phyloP scores from a whole-genome alignment of 2,888 invertebrate genomes.

The Heliothis peltigera region DNA sequence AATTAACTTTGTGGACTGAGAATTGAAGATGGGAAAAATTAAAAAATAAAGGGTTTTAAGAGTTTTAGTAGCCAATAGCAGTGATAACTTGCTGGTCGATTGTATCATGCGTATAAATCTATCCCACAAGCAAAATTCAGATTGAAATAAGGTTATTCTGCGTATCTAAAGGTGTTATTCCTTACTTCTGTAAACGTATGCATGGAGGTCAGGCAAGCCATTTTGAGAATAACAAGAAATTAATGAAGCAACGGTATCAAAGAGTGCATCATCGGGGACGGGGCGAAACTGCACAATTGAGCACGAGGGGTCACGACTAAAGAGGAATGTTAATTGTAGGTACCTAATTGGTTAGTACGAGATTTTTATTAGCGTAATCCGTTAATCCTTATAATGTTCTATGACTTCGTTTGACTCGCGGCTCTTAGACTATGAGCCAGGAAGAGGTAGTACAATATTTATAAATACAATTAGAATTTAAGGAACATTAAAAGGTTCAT shows the following conservation, averaged over 20 bases:
- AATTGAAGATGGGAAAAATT: neutral
- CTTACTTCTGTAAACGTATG: neutral
- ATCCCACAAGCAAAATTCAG: neutral
- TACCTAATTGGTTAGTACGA: conserved; percentile 22
- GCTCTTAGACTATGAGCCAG: no score
- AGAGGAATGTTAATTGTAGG: conserved; percentile 12
- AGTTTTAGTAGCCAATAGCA: no score
- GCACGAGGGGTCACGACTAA: conserved; percentile 44
- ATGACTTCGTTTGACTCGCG: no score
- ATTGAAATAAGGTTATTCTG: neutral
- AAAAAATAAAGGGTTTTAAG: neutral
- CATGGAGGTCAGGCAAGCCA: conserved; percentile 9
- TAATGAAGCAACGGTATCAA: conserved; percentile 45
- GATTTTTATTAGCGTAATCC: conserved; percentile 2
- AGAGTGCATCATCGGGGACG: conserved; percentile 25
- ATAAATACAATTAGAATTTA: neutral
- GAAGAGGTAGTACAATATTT: no score
- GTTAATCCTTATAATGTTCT: neutral
- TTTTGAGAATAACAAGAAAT: conserved; percentile 39
- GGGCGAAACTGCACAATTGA: conserved; percentile 32
- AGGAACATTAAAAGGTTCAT: conserved; percentile 7
- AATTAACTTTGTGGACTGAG: neutral
- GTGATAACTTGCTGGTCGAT: no score
- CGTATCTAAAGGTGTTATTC: neutral
- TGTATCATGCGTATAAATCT: neutral